phyloP scores from a whole-genome alignment of 2,888 invertebrate species.

The Ernsta delagoae region DNA sequence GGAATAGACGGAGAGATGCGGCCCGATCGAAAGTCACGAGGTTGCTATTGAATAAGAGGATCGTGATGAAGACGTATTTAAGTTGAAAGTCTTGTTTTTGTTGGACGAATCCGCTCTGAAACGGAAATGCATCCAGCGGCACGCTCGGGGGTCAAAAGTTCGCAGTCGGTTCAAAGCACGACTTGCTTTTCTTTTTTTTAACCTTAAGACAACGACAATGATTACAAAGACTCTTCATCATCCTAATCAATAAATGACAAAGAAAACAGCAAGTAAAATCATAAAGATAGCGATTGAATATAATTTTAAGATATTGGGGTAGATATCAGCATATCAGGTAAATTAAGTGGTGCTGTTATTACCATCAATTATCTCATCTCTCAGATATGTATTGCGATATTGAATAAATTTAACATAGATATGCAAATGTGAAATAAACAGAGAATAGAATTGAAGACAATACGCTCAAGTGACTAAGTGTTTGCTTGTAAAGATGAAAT shows the following conservation, averaged over 20 bases:
- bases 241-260: not conserved
- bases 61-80: constrained; percentile 29
- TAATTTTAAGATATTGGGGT: not conserved
- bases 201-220: not conserved
- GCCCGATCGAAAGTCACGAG: constrained; percentile 23
- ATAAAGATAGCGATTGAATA: not conserved
- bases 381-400: constrained; percentile 3
- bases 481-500: constrained; percentile 7
- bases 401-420: not conserved
- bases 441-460: constrained; percentile 3
- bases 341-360: not conserved
- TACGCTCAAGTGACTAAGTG: constrained; percentile 16
- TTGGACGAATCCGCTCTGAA: constrained; percentile 7
- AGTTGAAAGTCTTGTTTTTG: constrained; percentile 28
- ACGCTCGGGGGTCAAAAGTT: constrained; percentile 5
- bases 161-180: constrained; percentile 7
- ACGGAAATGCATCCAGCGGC: constrained; percentile 16
- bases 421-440: not conserved
- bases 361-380: not conserved
- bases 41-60: constrained; percentile 4
- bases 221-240: not conserved
- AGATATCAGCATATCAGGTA: no score
- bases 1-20: constrained; percentile 5
- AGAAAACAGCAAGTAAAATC: not conserved
- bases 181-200: constrained; percentile 19